A percentile compares a stretch with the other conserved stretches of the same genome.
Conservation (phyloP, 1,140 invertebrate genomes). For the Cylas formicarius region DNA sequence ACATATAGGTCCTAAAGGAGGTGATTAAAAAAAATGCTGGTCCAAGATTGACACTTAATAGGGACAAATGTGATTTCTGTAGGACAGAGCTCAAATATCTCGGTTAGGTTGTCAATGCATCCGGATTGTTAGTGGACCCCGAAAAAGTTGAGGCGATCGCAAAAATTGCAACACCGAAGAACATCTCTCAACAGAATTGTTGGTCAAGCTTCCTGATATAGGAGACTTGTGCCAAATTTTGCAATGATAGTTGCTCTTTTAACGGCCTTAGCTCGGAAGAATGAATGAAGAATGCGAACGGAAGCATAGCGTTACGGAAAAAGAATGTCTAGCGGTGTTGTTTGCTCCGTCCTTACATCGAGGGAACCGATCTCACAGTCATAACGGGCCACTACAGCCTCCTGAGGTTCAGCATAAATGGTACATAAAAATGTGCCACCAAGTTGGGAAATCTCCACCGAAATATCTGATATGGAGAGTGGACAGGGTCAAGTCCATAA, state of each 20-base stretch:
- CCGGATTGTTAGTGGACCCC: constrained; percentile 33
- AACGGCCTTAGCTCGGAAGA: constrained; percentile 29
- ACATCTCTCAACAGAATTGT: constrained; percentile 21
- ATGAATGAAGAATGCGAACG: constrained; percentile 22
- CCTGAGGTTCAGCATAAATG: no score
- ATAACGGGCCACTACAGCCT: constrained; percentile 41
- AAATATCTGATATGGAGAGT: no score
- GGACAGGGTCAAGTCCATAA: no score
- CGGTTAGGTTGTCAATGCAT: constrained; percentile 32
- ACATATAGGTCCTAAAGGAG: constrained; percentile 6
- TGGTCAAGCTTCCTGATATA: constrained; percentile 40
- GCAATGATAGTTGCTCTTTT: constrained; percentile 38
- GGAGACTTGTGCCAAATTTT: constrained; percentile 42
- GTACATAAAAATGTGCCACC: no score
- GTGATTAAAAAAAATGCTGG: no score
- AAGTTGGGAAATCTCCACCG: no score
- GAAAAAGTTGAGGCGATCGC: constrained; percentile 24
- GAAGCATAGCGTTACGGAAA: constrained; percentile 44
- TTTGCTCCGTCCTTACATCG: constrained; percentile 41
- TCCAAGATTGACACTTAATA: no score
- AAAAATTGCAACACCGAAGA: constrained; percentile 30
- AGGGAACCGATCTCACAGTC: constrained; percentile 41
- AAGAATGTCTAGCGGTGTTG: constrained; percentile 45
- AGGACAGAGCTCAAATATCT: constrained; percentile 34
- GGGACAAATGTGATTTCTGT: constrained; percentile 38